These are phyloP conservation scores for Simalia tracyae DNA, from an alignment of 2,797 vertebrate genomes.

Conservation along the genomic window DNA sequence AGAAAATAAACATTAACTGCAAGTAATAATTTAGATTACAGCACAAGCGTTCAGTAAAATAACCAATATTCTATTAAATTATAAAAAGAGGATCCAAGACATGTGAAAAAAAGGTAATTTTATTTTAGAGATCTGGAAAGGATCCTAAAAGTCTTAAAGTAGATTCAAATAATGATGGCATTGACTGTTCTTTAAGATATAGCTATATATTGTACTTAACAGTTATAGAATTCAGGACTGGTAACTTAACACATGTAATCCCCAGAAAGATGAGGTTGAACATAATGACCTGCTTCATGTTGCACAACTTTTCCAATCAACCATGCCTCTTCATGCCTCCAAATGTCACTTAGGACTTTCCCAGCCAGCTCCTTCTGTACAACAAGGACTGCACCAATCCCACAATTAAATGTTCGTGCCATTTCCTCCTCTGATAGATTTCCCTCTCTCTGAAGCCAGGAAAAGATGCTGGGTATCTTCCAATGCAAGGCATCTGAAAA, in stretches of 20 bases:
- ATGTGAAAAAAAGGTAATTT: neutral
- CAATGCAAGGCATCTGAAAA: conserved; percentile 86
- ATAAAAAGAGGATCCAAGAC: neutral
- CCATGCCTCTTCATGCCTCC: conserved; percentile 84
- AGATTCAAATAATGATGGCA: neutral
- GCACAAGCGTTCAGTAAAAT: neutral
- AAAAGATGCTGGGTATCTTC: conserved; percentile 87
- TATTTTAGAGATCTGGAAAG: neutral
- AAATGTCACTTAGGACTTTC: conserved; percentile 79
- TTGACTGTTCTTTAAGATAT: neutral
- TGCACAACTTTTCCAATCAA: conserved; percentile 82
- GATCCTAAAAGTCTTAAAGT: neutral
- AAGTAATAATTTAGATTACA: neutral
- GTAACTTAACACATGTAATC: neutral
- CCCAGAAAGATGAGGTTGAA: neutral
- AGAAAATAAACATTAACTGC: neutral
- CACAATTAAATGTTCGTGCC: conserved; percentile 93
- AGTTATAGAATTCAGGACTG: neutral
- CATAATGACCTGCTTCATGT: conserved; percentile 76
- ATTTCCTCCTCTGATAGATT: conserved; percentile 89
- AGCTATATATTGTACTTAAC: neutral
- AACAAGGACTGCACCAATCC: conserved; percentile 86
- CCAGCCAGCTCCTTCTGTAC: conserved; percentile 79
- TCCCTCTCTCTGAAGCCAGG: conserved; percentile 89
- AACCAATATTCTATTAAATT: neutral